Base-by-base conservation (phyloP, 2,113 vertebrate genomes). In the Callithrix jacchus region DNA sequence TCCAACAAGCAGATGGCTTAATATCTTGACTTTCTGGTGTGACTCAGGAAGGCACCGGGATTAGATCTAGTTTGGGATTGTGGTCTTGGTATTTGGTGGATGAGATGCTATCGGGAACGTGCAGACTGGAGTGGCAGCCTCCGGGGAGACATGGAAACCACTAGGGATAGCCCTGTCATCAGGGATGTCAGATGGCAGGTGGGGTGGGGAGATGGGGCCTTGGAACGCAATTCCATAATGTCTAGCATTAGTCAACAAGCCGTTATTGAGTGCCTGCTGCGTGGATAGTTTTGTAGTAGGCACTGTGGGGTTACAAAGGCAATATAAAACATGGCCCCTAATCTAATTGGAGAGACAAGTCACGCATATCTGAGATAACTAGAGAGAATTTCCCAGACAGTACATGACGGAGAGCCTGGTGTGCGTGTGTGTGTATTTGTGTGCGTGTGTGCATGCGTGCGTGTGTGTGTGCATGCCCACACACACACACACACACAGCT, bases 1-100 rank as follows among this genome's bases (percentile, higher is more conserved):
- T 96, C 92, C 81, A 32, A 32, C 80, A 76, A 91, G 90, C 95
- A 89, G 95, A 84, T 94, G 97, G 94, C 74, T 96, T 93, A 88
- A 79, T 61, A 47, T 64, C 88, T 93, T 9, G 20, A 68, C 66
- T 92, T 96, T 64, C 85, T 83, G 82, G 82, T 79, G 93, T 81
- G 94, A 91, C 25, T 74, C 32, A 16, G 82, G 89, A 68, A 89
- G 88, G 54, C 42, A 2, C 6, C 30, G 37, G 97, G 96, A 91
- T 94, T 96, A 80, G 70, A 21, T 89, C 94, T 32, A 79, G 95
- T 71, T 91, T 92, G 88, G 93, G 96, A 58, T 27, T 23, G 58
- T 5, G 40, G 42, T 61, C 58, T 89, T 49, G 82, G 81, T 94
- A 89, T 68, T 64, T 52, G 35, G 90, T 47, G 86, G 85, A 73